phyloP scores from a whole-genome alignment of 2,113 vertebrate genomes.

The Phyllostomus discolor region DNA sequence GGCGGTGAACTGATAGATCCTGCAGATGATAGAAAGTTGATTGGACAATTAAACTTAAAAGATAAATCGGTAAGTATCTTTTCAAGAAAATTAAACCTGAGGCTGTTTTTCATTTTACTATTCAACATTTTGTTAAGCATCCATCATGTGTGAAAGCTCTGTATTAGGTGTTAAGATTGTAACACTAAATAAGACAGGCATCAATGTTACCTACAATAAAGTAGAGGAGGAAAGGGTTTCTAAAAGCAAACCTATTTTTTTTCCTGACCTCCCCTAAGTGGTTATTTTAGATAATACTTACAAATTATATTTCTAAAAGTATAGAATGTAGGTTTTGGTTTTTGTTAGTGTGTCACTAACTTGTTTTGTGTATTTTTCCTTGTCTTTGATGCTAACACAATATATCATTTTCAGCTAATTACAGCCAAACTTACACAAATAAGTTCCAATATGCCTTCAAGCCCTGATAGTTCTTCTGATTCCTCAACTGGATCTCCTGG shows the following conservation, averaged over 20 bases:
- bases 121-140: background rate
- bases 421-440: conserved; percentile 99
- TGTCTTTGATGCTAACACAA: conserved; percentile 18
- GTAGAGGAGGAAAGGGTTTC: conserved; percentile 1
- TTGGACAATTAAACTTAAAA: conserved; percentile 98
- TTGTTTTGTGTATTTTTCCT: conserved; percentile 27
- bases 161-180: conserved; percentile 10
- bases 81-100: background rate
- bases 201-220: background rate
- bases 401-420: conserved; percentile 88
- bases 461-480: conserved; percentile 98
- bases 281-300: too few relatives aligned
- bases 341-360: background rate
- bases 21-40: conserved; percentile 96
- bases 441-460: conserved; percentile 99
- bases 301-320: background rate
- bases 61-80: conserved; percentile 93
- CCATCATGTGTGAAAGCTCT: background rate
- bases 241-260: background rate
- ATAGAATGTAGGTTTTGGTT: background rate
- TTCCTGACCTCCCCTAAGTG: too few relatives aligned
- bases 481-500: conserved; percentile 98
- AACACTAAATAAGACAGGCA: background rate
- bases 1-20: conserved; percentile 98
- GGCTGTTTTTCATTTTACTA: background rate